Conservation (phyloP, 2,797 vertebrate species). For the Nothura maculosa region DNA sequence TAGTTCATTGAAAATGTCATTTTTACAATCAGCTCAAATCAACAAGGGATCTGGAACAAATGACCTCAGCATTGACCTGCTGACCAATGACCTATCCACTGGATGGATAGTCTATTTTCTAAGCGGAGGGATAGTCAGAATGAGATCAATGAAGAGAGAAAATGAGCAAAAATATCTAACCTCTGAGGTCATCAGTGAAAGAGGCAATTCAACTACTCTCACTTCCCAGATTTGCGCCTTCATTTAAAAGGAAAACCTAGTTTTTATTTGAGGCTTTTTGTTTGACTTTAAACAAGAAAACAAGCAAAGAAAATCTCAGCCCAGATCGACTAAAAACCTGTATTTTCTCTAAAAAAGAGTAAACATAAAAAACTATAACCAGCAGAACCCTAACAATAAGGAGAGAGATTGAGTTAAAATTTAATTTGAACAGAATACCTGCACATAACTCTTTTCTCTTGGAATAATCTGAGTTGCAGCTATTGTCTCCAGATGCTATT, state of each 20-base stretch:
- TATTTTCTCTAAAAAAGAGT: neutral
- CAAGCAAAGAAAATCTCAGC: neutral
- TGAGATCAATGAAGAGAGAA: neutral
- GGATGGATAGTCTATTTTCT: neutral
- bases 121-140: neutral
- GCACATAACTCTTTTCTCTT: neutral
- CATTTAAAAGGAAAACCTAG: neutral
- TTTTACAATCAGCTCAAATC: neutral
- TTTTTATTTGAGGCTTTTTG: neutral
- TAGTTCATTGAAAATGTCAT: neutral
- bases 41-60: neutral
- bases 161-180: neutral
- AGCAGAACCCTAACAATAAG: constrained; percentile 5
- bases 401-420: neutral
- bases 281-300: neutral
- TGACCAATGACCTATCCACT: neutral
- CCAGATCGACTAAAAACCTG: neutral
- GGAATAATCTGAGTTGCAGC: neutral
- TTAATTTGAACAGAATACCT: constrained; percentile 3
- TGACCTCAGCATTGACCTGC: neutral
- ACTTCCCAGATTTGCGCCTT: neutral
- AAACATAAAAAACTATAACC: constrained; percentile 28
- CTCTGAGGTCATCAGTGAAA: neutral
- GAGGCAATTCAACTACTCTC: neutral
- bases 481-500: neutral